Conservation (phyloP, 1,140 invertebrate genomes). For the Monomorium pharaonis region DNA sequence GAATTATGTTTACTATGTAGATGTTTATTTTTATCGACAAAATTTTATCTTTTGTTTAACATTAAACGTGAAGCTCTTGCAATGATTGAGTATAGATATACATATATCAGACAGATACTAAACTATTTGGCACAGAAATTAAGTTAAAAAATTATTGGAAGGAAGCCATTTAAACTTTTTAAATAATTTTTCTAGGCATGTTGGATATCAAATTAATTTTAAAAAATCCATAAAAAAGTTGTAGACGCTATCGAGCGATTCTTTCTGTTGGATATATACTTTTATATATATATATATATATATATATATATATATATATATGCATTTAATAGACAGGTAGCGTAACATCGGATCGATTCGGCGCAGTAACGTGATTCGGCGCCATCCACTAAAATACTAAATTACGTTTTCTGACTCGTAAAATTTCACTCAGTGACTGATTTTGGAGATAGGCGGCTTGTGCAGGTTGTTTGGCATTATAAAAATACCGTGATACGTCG, state of each 20-base stretch:
- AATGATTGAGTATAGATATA: background rate
- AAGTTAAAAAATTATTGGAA: background rate
- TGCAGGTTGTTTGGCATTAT: constrained; percentile 25
- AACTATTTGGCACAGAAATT: background rate
- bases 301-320: background rate
- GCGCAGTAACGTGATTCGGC: background rate
- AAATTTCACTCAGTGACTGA: constrained; percentile 35
- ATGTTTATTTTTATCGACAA: constrained; percentile 9
- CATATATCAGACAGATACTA: background rate
- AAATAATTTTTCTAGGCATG: background rate
- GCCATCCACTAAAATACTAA: constrained; percentile 20
- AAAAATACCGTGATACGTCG: constrained; percentile 44
- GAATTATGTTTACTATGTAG: background rate
- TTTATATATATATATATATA: too few species aligned
- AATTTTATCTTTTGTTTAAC: background rate
- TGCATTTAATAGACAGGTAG: constrained; percentile 16
- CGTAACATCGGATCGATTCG: constrained; percentile 12
- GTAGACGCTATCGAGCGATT: background rate
- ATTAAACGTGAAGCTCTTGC: background rate
- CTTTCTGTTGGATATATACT: background rate
- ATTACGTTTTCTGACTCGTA: constrained; percentile 41
- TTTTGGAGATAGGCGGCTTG: constrained; percentile 23
- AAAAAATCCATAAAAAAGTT: background rate
- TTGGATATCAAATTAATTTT: background rate
- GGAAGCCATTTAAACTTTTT: background rate